These are phyloP conservation scores for Eristalinus aeneus DNA, from an alignment of 2,888 invertebrate genomes.

Conservation along the genomic window DNA sequence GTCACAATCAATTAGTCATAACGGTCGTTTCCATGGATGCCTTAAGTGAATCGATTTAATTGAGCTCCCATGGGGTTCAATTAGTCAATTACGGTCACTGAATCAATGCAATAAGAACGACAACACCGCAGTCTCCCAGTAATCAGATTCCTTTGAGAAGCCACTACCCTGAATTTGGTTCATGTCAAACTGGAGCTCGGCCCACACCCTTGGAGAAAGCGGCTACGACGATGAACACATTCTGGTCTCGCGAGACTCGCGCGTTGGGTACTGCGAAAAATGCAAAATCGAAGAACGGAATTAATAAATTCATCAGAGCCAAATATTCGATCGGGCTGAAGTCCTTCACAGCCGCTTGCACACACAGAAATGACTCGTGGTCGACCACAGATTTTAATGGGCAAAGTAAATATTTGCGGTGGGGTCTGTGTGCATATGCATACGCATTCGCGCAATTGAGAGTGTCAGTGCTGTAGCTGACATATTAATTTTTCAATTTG, in stretches of 20 bases:
- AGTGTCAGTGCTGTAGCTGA: neutral
- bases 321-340: neutral
- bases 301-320: neutral
- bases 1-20: slow-evolving; percentile 32
- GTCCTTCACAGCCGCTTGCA: too few species aligned
- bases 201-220: neutral
- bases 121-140: neutral
- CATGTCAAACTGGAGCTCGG: neutral
- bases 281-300: neutral
- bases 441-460: neutral
- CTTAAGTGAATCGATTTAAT: slow-evolving; percentile 37
- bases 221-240: neutral
- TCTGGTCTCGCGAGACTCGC: neutral
- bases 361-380: neutral
- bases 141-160: slow-evolving; percentile 3
- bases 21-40: slow-evolving; percentile 7
- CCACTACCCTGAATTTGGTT: neutral
- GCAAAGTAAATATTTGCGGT: neutral
- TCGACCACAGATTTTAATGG: neutral
- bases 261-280: neutral
- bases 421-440: neutral
- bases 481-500: neutral
- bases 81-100: slow-evolving; percentile 36
- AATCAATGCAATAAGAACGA: slow-evolving; percentile 38
- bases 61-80: slow-evolving; percentile 31